Conservation (phyloP, 2,113 vertebrate genomes). For the Myrmophylax atrothorax region DNA sequence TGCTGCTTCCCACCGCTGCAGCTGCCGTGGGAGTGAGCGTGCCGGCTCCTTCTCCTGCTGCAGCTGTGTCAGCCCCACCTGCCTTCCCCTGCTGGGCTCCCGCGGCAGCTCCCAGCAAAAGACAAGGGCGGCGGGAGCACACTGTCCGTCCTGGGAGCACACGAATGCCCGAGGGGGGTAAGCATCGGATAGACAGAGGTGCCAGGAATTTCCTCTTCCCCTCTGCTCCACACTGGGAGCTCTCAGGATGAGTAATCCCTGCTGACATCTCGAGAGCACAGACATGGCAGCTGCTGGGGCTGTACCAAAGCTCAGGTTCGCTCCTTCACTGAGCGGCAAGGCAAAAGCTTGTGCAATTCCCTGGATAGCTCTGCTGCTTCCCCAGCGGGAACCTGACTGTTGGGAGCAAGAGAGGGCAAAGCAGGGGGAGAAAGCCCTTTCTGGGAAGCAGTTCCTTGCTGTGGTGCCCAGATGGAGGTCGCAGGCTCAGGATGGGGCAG, state of each 20-base stretch:
- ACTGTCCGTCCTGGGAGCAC: not conserved
- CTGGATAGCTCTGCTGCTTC: not conserved
- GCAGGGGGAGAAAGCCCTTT: not conserved
- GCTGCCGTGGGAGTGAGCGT: not conserved
- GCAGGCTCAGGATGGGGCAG: not conserved
- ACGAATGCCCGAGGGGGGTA: accelerated
- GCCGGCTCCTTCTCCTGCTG: not conserved
- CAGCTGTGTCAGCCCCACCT: not conserved
- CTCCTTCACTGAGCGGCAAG: accelerated
- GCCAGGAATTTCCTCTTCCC: not conserved
- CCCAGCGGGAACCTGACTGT: not conserved
- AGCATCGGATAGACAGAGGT: accelerated
- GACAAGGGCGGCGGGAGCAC: accelerated
- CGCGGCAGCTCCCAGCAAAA: not conserved
- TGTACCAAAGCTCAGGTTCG: not conserved
- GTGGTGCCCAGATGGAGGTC: accelerated
- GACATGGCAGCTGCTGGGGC: not conserved
- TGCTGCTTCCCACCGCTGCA: not conserved
- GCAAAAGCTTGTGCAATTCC: not conserved
- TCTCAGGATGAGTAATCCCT: not conserved
- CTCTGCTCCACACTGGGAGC: not conserved
- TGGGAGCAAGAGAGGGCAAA: not conserved
- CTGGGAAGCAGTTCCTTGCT: not conserved
- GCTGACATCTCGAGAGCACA: not conserved
- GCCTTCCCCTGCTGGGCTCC: not conserved